phyloP scores from a whole-genome alignment of 2,797 vertebrate genomes.

The Neosilurus mollespiculum region DNA sequence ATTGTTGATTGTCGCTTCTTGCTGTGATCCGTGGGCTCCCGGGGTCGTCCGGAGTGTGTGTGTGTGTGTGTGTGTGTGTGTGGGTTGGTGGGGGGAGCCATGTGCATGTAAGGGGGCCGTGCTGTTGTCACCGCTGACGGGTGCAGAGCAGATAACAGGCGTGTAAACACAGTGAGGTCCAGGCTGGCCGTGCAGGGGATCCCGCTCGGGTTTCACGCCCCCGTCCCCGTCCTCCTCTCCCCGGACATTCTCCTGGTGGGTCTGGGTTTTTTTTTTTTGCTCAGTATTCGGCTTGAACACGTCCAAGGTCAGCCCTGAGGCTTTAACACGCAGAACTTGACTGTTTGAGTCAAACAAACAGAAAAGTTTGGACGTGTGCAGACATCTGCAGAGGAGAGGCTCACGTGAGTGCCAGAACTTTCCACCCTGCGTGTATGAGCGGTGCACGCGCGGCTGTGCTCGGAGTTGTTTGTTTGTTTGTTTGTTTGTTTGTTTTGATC shows the following conservation, averaged over 20 bases:
- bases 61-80: conserved; percentile 10
- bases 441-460: background rate
- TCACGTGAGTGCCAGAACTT: background rate
- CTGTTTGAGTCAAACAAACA: conserved; percentile 48
- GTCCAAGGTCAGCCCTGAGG: conserved; percentile 46
- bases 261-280: too few relatives aligned
- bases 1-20: conserved; percentile 59
- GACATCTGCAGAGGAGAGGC: background rate
- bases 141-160: conserved; percentile 25
- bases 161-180: conserved; percentile 45
- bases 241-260: background rate
- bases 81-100: conserved; percentile 16
- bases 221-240: background rate
- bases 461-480: background rate
- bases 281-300: conserved; percentile 27
- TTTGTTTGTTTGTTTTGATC: too few relatives aligned
- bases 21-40: conserved; percentile 57
- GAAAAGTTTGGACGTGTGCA: conserved; percentile 13
- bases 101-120: conserved; percentile 46
- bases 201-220: background rate
- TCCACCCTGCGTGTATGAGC: background rate
- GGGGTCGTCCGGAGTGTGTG: conserved; percentile 52
- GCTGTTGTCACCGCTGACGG: conserved; percentile 42
- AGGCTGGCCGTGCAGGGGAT: conserved; percentile 6
- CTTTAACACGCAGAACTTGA: conserved; percentile 46